A percentile compares a stretch with the other conserved stretches of the same genome.
phyloP scores from a whole-genome alignment of 2,113 vertebrate species.

The Arenaria interpres region DNA sequence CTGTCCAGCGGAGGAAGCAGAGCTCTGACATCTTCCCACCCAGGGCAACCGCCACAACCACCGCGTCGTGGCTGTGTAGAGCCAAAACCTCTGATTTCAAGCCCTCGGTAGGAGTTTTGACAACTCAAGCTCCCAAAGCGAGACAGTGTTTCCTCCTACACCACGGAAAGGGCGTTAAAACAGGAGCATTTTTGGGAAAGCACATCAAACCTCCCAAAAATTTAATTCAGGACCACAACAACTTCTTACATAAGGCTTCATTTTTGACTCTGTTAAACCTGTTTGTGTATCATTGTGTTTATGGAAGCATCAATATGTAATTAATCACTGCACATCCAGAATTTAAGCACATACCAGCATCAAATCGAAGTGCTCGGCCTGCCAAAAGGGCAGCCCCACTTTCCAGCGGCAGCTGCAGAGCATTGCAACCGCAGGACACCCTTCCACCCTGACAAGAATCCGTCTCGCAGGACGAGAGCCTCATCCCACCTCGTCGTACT shows the following conservation, averaged over 20 bases:
- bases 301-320: fast-evolving
- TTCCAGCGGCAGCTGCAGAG: background rate
- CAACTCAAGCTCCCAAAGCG: background rate
- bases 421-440: background rate
- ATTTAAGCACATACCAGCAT: background rate
- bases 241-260: background rate
- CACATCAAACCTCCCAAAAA: background rate
- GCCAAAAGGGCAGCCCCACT: background rate
- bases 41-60: fast-evolving
- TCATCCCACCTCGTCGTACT: no score
- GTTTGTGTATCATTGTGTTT: background rate
- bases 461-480: fast-evolving
- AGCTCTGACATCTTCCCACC: background rate
- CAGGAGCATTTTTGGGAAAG: fast-evolving
- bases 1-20: fast-evolving
- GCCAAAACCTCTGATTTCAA: background rate
- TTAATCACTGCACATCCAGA: background rate
- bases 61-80: fast-evolving
- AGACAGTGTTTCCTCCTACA: background rate
- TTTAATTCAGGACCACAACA: background rate
- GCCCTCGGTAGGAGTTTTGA: background rate
- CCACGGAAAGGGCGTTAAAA: background rate
- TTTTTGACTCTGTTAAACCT: background rate
- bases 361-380: fast-evolving
- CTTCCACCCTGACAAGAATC: background rate